A percentile compares a stretch with the other conserved stretches of the same genome.
Evolutionary conservation across 2,797 vertebrate species (phyloP).

Genomic region (Hemibagrus guttatus): DNA sequence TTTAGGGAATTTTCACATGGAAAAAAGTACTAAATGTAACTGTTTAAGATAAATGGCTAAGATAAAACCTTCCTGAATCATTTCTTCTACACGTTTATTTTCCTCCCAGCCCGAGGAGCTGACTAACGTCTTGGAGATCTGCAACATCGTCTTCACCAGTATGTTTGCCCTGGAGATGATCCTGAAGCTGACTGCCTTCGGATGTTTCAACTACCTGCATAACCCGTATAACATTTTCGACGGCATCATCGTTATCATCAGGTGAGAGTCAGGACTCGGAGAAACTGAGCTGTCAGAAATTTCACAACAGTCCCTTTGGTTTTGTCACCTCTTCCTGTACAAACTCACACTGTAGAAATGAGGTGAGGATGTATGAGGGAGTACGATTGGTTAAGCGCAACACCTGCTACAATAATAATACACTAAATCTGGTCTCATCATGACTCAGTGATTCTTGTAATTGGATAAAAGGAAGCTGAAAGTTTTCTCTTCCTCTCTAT

Average conservation of each 20-base stretch:
- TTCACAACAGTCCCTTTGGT: not conserved
- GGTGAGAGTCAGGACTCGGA: conserved; percentile 67
- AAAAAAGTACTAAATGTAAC: not conserved
- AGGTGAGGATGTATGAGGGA: not conserved
- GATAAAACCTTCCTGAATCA: not conserved
- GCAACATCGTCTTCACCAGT: conserved; percentile 97
- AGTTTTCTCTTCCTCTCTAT: not conserved
- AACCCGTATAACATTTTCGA: conserved; percentile 97
- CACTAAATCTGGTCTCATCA: conserved; percentile 11
- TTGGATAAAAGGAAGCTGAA: not conserved
- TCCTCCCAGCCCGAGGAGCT: conserved; percentile 86
- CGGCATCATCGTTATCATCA: conserved; percentile 95
- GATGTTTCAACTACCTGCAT: conserved; percentile 89
- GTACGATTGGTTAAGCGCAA: not conserved
- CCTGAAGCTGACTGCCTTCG: conserved; percentile 91
- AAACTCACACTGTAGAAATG: no score
- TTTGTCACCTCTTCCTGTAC: not conserved
- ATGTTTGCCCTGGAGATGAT: conserved; percentile 99
- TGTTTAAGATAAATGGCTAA: not conserved
- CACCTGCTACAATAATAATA: not conserved
- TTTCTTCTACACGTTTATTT: not conserved
- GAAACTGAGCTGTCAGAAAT: not conserved
- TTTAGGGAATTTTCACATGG: no score
- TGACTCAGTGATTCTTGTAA: not conserved
- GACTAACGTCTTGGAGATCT: conserved; percentile 95